phyloP scores from a whole-genome alignment of 1,140 invertebrate genomes.

The Drosophila subpulchrella region DNA sequence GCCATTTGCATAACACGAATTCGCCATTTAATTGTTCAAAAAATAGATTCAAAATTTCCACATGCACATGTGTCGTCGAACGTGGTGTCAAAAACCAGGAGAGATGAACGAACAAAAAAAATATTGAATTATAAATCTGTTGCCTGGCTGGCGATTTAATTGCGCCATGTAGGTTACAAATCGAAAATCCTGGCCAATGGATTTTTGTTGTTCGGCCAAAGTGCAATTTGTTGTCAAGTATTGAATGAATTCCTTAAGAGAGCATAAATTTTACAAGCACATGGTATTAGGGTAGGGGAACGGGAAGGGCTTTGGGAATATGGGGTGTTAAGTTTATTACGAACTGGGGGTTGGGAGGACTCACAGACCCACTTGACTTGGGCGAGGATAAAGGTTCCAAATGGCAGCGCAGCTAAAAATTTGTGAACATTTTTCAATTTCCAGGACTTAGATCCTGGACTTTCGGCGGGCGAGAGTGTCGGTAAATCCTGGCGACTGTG shows the following conservation, averaged over 20 bases:
- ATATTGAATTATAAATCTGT: constrained; percentile 44
- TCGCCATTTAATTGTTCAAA: constrained; percentile 64
- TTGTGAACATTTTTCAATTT: constrained; percentile 73
- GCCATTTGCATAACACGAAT: constrained; percentile 72
- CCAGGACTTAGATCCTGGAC: background rate
- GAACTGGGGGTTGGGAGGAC: background rate
- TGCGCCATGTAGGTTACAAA: constrained; percentile 21
- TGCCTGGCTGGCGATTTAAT: constrained; percentile 25
- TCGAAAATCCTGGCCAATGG: constrained; percentile 23
- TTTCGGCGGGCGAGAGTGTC: too few species aligned
- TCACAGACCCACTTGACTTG: constrained; percentile 29
- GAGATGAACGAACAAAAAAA: background rate
- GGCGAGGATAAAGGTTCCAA: constrained; percentile 25
- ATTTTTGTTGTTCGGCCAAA: constrained; percentile 58
- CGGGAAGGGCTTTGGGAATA: background rate
- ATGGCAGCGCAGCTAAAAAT: constrained; percentile 57
- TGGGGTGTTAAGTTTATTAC: constrained; percentile 59
- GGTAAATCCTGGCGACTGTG: constrained; percentile 54
- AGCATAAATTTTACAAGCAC: constrained; percentile 61
- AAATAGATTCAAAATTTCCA: constrained; percentile 42
- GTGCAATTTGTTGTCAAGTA: constrained; percentile 79
- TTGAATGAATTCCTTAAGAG: constrained; percentile 70
- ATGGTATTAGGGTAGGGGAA: background rate
- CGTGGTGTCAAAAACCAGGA: constrained; percentile 6
- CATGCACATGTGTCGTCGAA: constrained; percentile 34